Conservation (phyloP, 2,113 vertebrate species). For the Notothenia coriiceps region DNA sequence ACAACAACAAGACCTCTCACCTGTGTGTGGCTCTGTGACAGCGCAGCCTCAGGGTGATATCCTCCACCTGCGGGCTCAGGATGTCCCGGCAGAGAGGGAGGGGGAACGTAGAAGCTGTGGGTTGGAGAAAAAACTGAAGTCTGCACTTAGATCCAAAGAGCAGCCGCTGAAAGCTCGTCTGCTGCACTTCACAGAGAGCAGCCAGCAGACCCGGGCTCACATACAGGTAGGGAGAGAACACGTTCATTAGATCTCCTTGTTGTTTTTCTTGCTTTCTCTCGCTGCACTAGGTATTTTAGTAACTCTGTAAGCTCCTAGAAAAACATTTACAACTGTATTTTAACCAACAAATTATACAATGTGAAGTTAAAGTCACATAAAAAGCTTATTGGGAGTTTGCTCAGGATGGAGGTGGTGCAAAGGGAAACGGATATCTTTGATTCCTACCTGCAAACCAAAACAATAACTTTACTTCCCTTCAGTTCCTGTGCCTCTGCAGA, state of each 20-base stretch:
- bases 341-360: background rate
- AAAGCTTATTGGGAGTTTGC: too few species aligned
- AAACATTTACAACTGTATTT: too few species aligned
- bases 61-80: background rate
- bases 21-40: background rate
- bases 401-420: too few species aligned
- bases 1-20: constrained; percentile 25
- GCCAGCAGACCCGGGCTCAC: constrained; percentile 13
- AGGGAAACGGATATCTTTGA: too few species aligned
- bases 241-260: too few species aligned
- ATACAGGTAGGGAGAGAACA: constrained; percentile 48
- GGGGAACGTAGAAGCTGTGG: background rate
- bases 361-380: background rate
- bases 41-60: background rate
- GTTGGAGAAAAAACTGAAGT: constrained; percentile 2
- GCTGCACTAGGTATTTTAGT: too few species aligned
- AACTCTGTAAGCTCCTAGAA: too few species aligned
- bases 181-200: constrained; percentile 14
- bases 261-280: too few species aligned
- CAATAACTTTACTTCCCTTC: background rate
- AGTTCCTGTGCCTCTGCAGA: background rate
- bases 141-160: constrained; percentile 27
- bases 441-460: too few species aligned
- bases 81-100: background rate
- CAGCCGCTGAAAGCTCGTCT: constrained; percentile 38